phyloP scores from a whole-genome alignment of 2,113 vertebrate species.

The Boulengerochromis microlepis region DNA sequence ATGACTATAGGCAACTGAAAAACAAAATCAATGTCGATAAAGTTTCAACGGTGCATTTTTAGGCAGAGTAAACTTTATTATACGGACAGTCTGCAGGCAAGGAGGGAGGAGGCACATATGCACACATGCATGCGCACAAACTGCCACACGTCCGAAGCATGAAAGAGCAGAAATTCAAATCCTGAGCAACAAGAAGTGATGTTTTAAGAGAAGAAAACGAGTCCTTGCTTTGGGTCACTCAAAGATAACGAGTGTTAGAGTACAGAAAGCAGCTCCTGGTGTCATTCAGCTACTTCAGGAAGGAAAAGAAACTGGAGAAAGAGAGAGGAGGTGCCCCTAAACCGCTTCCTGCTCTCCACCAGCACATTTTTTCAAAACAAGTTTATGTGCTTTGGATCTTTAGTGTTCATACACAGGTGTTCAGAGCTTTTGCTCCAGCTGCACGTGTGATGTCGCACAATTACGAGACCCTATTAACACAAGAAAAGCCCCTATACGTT shows the following conservation, averaged over 20 bases:
- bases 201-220: background rate
- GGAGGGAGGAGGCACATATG: background rate
- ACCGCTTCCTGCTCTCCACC: background rate
- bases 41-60: constrained; percentile 71
- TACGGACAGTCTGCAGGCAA: background rate
- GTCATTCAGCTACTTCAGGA: background rate
- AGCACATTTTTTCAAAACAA: background rate
- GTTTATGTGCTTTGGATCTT: background rate
- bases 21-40: constrained; percentile 78
- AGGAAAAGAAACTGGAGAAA: background rate
- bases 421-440: background rate
- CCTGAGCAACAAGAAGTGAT: background rate
- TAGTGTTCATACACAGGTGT: background rate
- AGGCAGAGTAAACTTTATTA: constrained; percentile 45
- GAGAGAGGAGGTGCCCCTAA: background rate
- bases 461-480: background rate
- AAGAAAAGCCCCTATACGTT: background rate
- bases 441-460: constrained; percentile 2
- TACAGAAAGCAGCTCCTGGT: background rate
- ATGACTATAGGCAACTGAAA: constrained; percentile 89
- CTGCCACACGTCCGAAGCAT: background rate
- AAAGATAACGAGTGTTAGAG: background rate
- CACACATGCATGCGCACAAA: background rate
- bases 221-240: background rate
- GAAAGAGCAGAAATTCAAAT: background rate